Evolutionary conservation across 2,888 invertebrate genomes (phyloP).

Genomic region (Eristalis pertinax): DNA sequence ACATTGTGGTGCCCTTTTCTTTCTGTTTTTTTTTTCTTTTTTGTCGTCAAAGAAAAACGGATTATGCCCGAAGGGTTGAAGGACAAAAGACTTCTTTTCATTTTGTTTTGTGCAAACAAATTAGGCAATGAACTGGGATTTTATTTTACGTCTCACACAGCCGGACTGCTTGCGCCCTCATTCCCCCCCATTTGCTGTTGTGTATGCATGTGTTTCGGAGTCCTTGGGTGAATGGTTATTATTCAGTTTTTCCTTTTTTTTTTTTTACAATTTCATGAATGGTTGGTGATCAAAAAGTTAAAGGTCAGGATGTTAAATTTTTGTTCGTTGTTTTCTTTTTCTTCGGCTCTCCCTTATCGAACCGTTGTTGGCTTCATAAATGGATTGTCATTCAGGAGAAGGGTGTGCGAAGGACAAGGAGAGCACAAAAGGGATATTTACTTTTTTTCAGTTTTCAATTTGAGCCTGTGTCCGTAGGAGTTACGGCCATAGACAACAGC

Average conservation of each 20-base stretch:
- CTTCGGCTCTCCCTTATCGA: not conserved
- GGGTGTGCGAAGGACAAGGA: not conserved
- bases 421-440: constrained; percentile 1
- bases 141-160: constrained; percentile 11
- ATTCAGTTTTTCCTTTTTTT: not conserved
- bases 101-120: constrained; percentile 51
- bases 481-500: not conserved
- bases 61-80: constrained; percentile 26
- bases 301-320: constrained; percentile 32
- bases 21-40: not conserved
- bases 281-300: constrained; percentile 41
- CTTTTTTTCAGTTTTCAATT: not conserved
- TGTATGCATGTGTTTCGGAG: not conserved
- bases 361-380: not conserved
- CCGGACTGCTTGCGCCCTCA: not conserved
- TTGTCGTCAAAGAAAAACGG: not conserved
- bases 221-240: constrained; percentile 20
- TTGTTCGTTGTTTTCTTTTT: not conserved
- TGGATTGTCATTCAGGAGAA: not conserved
- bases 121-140: constrained; percentile 54
- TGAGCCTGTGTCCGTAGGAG: not conserved
- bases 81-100: not conserved
- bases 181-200: not conserved
- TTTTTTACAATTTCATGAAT: constrained; percentile 41
- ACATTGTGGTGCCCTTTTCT: not conserved